A percentile compares a stretch with the other conserved stretches of the same genome.
Evolutionary conservation across 2,888 invertebrate genomes (phyloP).

Genomic region (Auanema freiburgensis): DNA sequence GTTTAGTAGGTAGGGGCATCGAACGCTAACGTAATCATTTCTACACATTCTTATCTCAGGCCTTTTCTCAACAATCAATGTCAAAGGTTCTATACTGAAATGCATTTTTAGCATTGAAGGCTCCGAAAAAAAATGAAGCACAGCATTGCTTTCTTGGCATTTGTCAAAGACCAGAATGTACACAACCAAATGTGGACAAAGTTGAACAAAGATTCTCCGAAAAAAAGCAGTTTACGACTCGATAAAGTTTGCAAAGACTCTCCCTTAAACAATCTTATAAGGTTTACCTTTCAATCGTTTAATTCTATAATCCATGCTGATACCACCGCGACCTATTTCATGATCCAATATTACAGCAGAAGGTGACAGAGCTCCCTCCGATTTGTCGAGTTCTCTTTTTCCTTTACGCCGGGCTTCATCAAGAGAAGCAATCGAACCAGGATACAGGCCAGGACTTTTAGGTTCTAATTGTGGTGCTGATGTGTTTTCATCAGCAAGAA

Average conservation of each 20-base stretch:
- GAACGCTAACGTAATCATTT: too few relatives aligned
- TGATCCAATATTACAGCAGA: slow-evolving; percentile 31
- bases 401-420: slow-evolving; percentile 14
- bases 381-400: too few relatives aligned
- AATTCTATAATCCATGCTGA: slow-evolving; percentile 42
- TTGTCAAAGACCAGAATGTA: too few relatives aligned
- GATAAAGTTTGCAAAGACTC: not conserved
- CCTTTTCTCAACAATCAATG: too few relatives aligned
- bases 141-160: too few relatives aligned
- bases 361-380: slow-evolving; percentile 11
- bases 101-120: too few relatives aligned
- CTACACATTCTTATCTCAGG: too few relatives aligned
- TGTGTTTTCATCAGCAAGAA: slow-evolving; percentile 19
- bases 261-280: slow-evolving; percentile 1
- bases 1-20: too few relatives aligned
- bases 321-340: slow-evolving; percentile 23
- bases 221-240: not conserved
- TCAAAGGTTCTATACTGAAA: too few relatives aligned
- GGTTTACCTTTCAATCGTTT: slow-evolving; percentile 42
- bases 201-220: slow-evolving; percentile 2
- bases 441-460: slow-evolving; percentile 30
- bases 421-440: slow-evolving; percentile 30
- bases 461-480: slow-evolving; percentile 6
- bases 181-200: too few relatives aligned
- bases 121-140: too few relatives aligned